phyloP scores from a whole-genome alignment of 2,113 vertebrate genomes.

The Maccullochella peelii region DNA sequence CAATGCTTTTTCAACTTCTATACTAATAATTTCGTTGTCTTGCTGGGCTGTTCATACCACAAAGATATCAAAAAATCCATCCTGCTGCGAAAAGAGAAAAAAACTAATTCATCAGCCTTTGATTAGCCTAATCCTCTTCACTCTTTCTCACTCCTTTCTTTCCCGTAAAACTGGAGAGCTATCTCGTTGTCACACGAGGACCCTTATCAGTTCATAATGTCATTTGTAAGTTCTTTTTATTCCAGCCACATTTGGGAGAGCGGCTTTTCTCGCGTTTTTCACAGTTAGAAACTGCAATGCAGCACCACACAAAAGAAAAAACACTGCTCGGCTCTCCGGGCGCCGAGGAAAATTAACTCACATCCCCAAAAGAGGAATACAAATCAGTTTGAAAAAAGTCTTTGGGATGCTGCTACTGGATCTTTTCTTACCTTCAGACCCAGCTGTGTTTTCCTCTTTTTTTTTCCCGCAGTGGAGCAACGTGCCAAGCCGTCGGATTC shows the following conservation, averaged over 20 bases:
- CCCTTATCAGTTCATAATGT: constrained; percentile 54
- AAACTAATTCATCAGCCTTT: constrained; percentile 59
- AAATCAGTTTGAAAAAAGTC: constrained; percentile 56
- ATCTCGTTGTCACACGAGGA: constrained; percentile 45
- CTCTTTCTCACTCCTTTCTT: constrained; percentile 40
- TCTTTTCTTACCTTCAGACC: constrained; percentile 71
- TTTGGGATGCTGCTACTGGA: constrained; percentile 40
- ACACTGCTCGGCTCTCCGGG: constrained; percentile 65
- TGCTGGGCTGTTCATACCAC: constrained; percentile 32
- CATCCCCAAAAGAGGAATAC: constrained; percentile 33
- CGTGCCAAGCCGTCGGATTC: constrained; percentile 79
- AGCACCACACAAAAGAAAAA: constrained; percentile 78
- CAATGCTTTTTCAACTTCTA: constrained; percentile 57
- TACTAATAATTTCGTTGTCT: constrained; percentile 44
- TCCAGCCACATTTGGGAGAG: constrained; percentile 82
- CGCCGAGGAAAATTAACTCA: constrained; percentile 40
- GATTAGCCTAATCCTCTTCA: constrained; percentile 69
- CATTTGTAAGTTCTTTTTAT: constrained; percentile 72
- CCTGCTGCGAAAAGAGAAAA: constrained; percentile 38
- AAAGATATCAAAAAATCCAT: constrained; percentile 63
- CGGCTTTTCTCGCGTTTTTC: constrained; percentile 73
- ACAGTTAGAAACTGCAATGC: constrained; percentile 87
- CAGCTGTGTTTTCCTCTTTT: constrained; percentile 43
- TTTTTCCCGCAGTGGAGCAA: constrained; percentile 79
- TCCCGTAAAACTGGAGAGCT: constrained; percentile 31